Evolutionary conservation across 2,113 vertebrate species (phyloP), one percentile per base, ranked within the genome.

Genomic region (Alethe castanea): DNA sequence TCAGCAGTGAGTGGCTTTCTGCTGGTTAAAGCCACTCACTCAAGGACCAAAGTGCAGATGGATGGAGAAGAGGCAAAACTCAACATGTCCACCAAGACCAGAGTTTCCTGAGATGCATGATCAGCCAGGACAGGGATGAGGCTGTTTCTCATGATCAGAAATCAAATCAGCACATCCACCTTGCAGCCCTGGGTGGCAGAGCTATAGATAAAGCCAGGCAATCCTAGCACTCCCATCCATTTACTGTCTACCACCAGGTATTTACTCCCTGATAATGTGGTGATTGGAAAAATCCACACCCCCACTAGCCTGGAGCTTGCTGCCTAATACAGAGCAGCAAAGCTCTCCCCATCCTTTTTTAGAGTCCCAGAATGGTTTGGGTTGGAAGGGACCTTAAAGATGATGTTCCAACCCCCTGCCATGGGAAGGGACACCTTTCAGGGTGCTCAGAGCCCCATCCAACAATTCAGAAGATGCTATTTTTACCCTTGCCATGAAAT

Each of bases 71-170:
- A 72, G 36, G 7, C 3, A 69, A 88, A 95, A 61, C 50, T 35
- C 36, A 8, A 23, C 0, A 0, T 23, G 31, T 28, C 45, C 70
- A 57, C 10, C 28, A 61, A 8, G 36, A 57, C 2, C 36, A 48
- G 12, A 11, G 29, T 13, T 83, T 69, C 18, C 64, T 9, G 36
- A 0, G 5, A 60, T 19, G 64, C 54, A 64, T 52, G 29, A 77
- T 57, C 26, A 80, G 54, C 33, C 31, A 25, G 40, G 77, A 69
- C 13, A 61, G 31, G n/a, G 29, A 59, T 60, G 2, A 11, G 50
- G 29, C 19, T 66, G 25, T 9, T 90, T 48, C 56, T 62, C 50
- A 44, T 13, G 25, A 20, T 7, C 18, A 36, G 35, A 71, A 53
- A 85, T 36, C 38, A 50, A 57, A 89, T 17, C 36, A 53, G 60